Evolutionary conservation across 2,113 vertebrate genomes (phyloP), one percentile per base, ranked within the genome.

Genomic region (Sitta europaea): DNA sequence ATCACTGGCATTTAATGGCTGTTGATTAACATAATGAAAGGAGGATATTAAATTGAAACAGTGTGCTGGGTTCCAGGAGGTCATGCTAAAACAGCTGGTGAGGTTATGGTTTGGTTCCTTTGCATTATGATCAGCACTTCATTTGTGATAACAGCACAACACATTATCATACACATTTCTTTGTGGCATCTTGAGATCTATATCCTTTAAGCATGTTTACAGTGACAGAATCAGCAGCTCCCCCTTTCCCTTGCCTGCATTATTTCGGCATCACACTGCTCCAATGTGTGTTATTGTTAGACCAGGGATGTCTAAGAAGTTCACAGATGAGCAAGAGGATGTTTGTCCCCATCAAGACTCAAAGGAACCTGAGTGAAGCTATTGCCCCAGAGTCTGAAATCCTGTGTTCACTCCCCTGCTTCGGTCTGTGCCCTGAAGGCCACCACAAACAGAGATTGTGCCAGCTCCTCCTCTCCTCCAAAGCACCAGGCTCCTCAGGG

Each of bases 1-100:
- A 76, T 50, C 67, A 47, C 42, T 31, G 45, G 51, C 35, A 66
- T 18, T 74, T 73, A 88, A 77, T 42, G 24, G 38, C 8, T 75
- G 25, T 67, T 82, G 35, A 86, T 90, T 75, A 96, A 82, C 74
- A 92, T 73, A 88, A 76, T 53, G 28, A 18, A 90, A 72, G 23
- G 17, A 53, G 22, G 27, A 59, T 54, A 77, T 62, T 42, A 91
- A 94, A 84, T 54, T 91, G 54, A 71, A 89, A 81, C 77, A 67
- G 47, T 12, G 16, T 71, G 38, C 57, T 66, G 17, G 19, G 22
- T 87, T 74, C 28, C 54, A 90, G 66, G 65, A 75, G 88, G 74
- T 82, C n/a, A 19, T 7, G 5, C 74, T 81, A 45, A 93, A 85
- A 87, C 90, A 93, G 43, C 43, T 88, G 88, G 43, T 79, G 66